Conservation (phyloP, 1,140 invertebrate species). For the Aporrectodea caliginosa region DNA sequence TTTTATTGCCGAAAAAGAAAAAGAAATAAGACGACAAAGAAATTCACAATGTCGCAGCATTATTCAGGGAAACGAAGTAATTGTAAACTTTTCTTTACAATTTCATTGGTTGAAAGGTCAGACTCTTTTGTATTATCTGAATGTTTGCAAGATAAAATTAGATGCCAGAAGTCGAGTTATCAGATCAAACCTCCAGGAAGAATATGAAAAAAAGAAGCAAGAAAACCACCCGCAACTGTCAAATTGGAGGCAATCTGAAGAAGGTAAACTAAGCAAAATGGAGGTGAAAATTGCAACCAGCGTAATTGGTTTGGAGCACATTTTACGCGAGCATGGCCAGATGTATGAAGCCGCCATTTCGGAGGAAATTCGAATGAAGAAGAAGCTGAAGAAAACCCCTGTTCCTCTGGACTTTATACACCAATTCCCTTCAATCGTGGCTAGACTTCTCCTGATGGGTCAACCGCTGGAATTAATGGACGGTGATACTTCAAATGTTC, state of each 20-base stretch:
- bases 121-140: too few relatives aligned
- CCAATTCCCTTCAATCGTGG: neutral
- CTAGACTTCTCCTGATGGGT: neutral
- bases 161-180: too few relatives aligned
- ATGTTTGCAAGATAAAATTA: too few relatives aligned
- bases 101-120: neutral
- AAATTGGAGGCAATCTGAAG: too few relatives aligned
- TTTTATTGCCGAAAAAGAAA: neutral
- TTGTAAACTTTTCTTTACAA: neutral
- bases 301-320: neutral
- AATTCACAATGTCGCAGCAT: too few relatives aligned
- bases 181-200: too few relatives aligned
- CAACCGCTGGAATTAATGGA: neutral
- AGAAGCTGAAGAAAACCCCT: neutral
- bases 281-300: neutral
- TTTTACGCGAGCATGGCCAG: slow-evolving; percentile 5
- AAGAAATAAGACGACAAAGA: too few relatives aligned
- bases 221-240: too few relatives aligned
- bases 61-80: too few relatives aligned
- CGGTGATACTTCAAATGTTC: neutral
- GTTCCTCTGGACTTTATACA: neutral
- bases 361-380: too few relatives aligned
- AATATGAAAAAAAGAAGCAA: too few relatives aligned
- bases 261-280: neutral
- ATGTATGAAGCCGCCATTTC: neutral